Evolutionary conservation across 1,140 invertebrate genomes (phyloP).

Genomic region (Drosophila ohnishii): DNA sequence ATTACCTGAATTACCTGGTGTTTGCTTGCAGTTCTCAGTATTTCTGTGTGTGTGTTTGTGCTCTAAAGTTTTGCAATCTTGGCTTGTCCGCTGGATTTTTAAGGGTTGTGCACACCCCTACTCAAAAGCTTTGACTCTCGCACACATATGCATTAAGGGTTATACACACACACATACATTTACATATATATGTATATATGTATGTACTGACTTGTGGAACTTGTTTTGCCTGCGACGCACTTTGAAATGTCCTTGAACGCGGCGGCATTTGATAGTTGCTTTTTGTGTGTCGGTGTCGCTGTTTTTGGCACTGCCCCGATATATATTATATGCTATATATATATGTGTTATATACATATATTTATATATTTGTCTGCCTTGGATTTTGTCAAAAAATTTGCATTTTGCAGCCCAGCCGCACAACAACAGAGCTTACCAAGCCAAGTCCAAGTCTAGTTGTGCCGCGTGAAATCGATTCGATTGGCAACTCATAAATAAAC

Average conservation of each 20-base stretch:
- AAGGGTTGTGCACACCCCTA: constrained; percentile 56
- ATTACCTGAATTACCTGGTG: constrained; percentile 14
- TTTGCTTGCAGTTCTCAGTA: constrained; percentile 4
- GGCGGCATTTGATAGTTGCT: constrained; percentile 35
- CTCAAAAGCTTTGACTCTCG: constrained; percentile 14
- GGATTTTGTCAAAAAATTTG: constrained; percentile 27
- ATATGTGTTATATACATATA: neutral
- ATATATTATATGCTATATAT: neutral
- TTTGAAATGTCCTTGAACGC: constrained; percentile 52
- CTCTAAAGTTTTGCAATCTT: constrained; percentile 43
- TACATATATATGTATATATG: neutral
- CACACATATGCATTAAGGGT: constrained; percentile 21
- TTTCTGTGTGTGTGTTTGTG: neutral
- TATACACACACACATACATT: neutral
- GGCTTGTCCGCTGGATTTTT: constrained; percentile 52
- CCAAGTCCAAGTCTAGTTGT: constrained; percentile 29
- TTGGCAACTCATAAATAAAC: constrained; percentile 74
- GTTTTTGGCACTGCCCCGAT: constrained; percentile 32
- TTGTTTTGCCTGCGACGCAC: constrained; percentile 54
- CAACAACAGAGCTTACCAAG: constrained; percentile 19
- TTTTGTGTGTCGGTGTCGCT: constrained; percentile 9
- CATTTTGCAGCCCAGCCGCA: constrained; percentile 41
- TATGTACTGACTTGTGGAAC: constrained; percentile 29
- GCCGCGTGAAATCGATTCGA: constrained; percentile 35
- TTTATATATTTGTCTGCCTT: neutral